Evolutionary conservation across 2,888 invertebrate species (phyloP), one percentile per base, ranked within the genome.

Genomic region (Eristalinus aeneus): DNA sequence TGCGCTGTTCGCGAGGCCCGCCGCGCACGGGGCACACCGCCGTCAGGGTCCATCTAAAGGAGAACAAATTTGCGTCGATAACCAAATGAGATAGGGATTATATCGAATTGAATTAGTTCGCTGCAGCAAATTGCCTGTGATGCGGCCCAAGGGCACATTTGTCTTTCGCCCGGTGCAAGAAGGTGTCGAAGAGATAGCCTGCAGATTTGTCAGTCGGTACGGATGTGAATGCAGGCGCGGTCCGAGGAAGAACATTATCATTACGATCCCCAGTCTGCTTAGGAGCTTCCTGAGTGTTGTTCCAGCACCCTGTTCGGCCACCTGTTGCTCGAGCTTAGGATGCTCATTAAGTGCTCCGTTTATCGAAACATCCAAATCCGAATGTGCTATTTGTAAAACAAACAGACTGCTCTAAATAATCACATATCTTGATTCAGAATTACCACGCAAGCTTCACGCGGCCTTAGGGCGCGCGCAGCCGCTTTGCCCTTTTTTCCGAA

Each of bases 371-470:
- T 27, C 74, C 63, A 56, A 71, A 86, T 82, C 78, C 78, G 61
- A 78, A 71, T 86, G 73, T 82, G 86, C 86, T 77, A 86, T 86
- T 86, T 86, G 86, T 86, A 53, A 82, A 82, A 82, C 86, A 77
- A 82, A 86, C 86, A 86, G 74, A 77, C 72, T 53, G 67, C 32
- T 27, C 64, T 60, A 68, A 74, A 74, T 77, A 82, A 78, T 53
- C 73, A 69, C 56, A 31, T 64, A 77, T 73, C 69, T 20, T 31
- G 72, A 60, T 81, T 32, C 34, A 39, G 56, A 79, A 68, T 71
- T 79, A 75, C 68, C 67, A 76, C 67, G 34, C 80, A 67, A 61
- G 72, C 39, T 27, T 1, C 10, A 54, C 20, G 22, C 10, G 11
- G 36, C 78, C 79, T 54, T 0, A 20, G 53, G 83, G 61, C 54